Base-by-base conservation (phyloP, 2,888 invertebrate genomes). In the Himalopsyche tibetana region DNA sequence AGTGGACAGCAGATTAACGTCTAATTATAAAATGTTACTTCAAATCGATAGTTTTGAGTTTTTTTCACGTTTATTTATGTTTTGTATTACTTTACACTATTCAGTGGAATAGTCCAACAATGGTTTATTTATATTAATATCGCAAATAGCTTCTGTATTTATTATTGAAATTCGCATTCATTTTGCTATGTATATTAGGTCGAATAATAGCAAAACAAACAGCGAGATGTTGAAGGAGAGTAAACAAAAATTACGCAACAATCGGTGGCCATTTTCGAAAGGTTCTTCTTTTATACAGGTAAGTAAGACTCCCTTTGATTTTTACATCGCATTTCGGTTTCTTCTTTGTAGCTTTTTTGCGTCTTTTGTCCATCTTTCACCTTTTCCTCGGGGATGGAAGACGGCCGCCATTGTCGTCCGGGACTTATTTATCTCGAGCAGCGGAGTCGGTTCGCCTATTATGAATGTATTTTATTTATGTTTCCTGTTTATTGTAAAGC, bases 381-480 rank as follows among this genome's bases (percentile, higher is more conserved):
- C 86, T 83, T 80, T 38, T 80, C 69, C 19, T 69, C 63, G 81
- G 55, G 80, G 82, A 45, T 56, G 40, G 28, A 74, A 74, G 28
- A 74, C 82, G 36, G 83, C 56, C 42, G 56, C 51, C 80, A 63
- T 86, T 86, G 86, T 86, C 55, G 6, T 80, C 28, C 38, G 83
- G 69, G 55, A 83, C 81, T 83, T 86, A 69, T 80, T 80, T 36
- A 55, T 74, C 80, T 80, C 80, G 19, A 55, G 69, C 82, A 56
- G 55, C 40, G 86, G 80, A 84, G 86, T 86, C 83, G 83, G 86
- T 84, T 86, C 82, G 40, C 63, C 86, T 81, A 86, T 88, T 88
- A 85, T 88, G 84, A 82, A 82, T 84, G 82, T 80, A 85, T 88
- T 86, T 88, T 88, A 88, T 88, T 88, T 88, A 88, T 88, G 88